A percentile compares a stretch with the other conserved stretches of the same genome.
Conservation (phyloP, 2,888 invertebrate genomes). For the Metellina segmentata region DNA sequence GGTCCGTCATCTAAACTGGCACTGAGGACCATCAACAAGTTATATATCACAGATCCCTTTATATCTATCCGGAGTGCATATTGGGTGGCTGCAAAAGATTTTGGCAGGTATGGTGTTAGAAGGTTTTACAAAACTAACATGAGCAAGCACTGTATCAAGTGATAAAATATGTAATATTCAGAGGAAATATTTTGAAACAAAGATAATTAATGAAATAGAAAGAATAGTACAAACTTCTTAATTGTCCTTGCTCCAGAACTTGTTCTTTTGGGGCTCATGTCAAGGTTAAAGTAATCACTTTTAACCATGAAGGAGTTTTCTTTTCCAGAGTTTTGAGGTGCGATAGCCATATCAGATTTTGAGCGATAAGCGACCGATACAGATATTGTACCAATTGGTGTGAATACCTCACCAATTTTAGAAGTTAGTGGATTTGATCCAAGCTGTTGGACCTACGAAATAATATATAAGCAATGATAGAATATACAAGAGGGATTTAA, state of each 20-base stretch:
- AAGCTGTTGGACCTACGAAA: constrained; percentile 79
- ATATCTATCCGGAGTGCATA: no score
- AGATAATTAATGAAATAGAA: neutral
- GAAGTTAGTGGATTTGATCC: constrained; percentile 91
- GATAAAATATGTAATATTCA: no score
- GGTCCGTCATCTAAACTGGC: no score
- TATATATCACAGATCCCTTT: no score
- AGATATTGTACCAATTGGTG: constrained; percentile 92
- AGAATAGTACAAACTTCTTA: constrained; percentile 45
- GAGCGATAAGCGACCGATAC: constrained; percentile 93
- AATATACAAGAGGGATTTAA: neutral
- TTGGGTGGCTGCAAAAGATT: no score
- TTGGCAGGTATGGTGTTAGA: no score
- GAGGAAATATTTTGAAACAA: neutral
- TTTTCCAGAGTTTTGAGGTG: constrained; percentile 87
- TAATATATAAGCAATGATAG: neutral
- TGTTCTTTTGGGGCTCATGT: constrained; percentile 85
- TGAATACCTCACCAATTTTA: constrained; percentile 91
- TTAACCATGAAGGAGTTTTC: constrained; percentile 88
- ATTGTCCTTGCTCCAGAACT: constrained; percentile 33
- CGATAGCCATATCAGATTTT: constrained; percentile 89
- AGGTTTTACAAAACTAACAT: no score
- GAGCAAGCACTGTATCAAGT: no score
- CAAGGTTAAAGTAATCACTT: constrained; percentile 92
- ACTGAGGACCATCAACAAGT: no score